Evolutionary conservation across 2,888 invertebrate genomes (phyloP).

Genomic region (Pristionchus exspectatus): DNA sequence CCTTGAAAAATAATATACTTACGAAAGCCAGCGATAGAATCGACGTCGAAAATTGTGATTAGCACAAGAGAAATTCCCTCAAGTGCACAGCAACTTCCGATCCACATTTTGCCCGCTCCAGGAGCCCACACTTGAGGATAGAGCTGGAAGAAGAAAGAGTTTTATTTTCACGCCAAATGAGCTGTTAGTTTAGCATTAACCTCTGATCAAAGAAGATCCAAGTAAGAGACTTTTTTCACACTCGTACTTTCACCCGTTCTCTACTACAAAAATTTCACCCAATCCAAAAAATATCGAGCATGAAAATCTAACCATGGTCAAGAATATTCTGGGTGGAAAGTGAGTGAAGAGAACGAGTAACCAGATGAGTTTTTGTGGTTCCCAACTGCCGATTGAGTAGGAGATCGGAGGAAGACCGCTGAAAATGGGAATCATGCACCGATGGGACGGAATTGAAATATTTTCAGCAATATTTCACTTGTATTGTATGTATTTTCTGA

Average conservation of each 20-base stretch:
- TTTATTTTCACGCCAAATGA: background rate
- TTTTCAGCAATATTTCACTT: background rate
- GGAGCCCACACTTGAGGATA: slow-evolving; percentile 3
- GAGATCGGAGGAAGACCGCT: slow-evolving; percentile 35
- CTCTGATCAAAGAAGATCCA: background rate
- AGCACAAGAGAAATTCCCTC: background rate
- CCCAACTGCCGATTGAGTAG: slow-evolving; percentile 24
- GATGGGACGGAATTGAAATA: background rate
- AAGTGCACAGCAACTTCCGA: background rate
- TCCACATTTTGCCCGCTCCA: background rate
- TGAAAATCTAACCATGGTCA: background rate
- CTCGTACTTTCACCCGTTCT: background rate
- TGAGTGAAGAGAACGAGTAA: slow-evolving; percentile 9
- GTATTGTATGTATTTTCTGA: background rate
- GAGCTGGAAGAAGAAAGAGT: background rate
- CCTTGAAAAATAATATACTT: background rate
- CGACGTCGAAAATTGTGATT: slow-evolving; percentile 14
- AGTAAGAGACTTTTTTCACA: background rate
- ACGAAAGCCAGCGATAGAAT: slow-evolving; percentile 40
- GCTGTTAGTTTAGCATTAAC: background rate
- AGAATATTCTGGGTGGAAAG: background rate
- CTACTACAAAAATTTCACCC: too few species aligned
- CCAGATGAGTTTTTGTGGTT: slow-evolving; percentile 38
- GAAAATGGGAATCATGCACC: background rate
- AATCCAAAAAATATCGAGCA: too few species aligned